phyloP scores from a whole-genome alignment of 2,797 vertebrate genomes.

The Trachops cirrhosus region DNA sequence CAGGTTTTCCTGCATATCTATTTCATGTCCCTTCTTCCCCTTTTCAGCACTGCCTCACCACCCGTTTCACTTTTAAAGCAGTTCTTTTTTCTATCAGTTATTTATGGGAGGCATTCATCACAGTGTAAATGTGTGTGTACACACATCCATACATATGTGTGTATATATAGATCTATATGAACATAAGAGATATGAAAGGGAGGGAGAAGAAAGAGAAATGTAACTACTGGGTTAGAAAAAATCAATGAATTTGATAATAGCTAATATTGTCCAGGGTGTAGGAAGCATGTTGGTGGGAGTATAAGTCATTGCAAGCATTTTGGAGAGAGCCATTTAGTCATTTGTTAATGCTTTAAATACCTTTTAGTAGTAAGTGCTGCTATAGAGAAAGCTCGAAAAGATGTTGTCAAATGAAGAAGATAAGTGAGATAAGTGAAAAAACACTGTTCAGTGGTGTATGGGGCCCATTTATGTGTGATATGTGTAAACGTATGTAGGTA shows the following conservation, averaged over 20 bases:
- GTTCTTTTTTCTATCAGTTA: neutral
- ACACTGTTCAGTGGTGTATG: neutral
- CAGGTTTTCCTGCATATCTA: neutral
- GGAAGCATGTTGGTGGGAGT: neutral
- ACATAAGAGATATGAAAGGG: neutral
- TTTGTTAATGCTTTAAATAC: conserved; percentile 25
- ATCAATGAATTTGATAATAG: neutral
- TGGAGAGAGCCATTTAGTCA: neutral
- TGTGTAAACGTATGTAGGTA: neutral
- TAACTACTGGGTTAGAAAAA: neutral
- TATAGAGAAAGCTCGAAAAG: neutral
- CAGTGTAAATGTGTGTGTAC: neutral
- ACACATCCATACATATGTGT: neutral
- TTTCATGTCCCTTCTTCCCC: conserved; percentile 17
- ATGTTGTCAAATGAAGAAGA: neutral
- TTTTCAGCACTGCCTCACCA: neutral
- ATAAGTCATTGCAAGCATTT: conserved; percentile 8
- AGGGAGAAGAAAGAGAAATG: neutral
- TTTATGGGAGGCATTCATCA: neutral
- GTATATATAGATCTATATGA: too few species aligned
- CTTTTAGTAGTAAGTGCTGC: neutral
- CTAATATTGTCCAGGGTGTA: neutral
- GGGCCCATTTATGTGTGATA: neutral
- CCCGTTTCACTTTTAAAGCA: conserved; percentile 2
- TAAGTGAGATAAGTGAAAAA: neutral